Evolutionary conservation across 2,797 vertebrate species (phyloP).

Genomic region (Hippocampus kuda): DNA sequence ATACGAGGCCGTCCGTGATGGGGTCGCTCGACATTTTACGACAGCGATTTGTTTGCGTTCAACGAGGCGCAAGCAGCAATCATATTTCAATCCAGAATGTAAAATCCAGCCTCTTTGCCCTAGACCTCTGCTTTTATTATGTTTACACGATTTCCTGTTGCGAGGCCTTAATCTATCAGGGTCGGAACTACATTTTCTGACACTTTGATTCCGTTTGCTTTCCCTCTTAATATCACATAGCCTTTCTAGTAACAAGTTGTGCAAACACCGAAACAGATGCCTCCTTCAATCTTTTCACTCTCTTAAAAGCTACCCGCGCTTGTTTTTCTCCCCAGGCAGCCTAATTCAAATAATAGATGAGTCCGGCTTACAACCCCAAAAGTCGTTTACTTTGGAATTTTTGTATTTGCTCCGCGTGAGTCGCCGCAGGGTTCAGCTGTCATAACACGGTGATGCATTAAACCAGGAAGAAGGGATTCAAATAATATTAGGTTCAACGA

Average conservation of each 20-base stretch:
- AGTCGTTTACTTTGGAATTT: constrained; percentile 39
- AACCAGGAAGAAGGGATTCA: constrained; percentile 45
- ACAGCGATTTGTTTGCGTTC: constrained; percentile 55
- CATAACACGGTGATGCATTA: constrained; percentile 53
- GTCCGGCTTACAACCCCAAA: constrained; percentile 30
- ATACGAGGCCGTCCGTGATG: constrained; percentile 52
- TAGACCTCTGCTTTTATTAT: constrained; percentile 38
- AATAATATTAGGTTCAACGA: constrained; percentile 42
- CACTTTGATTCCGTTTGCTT: constrained; percentile 62
- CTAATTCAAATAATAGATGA: constrained; percentile 57
- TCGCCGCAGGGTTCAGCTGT: constrained; percentile 52
- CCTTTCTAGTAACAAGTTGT: constrained; percentile 52
- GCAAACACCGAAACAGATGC: constrained; percentile 53
- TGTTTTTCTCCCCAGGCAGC: constrained; percentile 22
- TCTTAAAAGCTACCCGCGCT: constrained; percentile 32
- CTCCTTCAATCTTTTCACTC: constrained; percentile 33
- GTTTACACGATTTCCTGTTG: constrained; percentile 50
- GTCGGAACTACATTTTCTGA: constrained; percentile 42
- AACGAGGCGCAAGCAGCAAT: constrained; percentile 44
- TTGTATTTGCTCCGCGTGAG: constrained; percentile 42
- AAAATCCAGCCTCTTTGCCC: constrained; percentile 19
- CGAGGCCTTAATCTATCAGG: constrained; percentile 47
- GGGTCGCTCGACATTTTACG: constrained; percentile 61
- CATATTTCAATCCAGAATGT: constrained; percentile 34
- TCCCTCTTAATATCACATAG: constrained; percentile 58